Evolutionary conservation across 23 tunicate species (phyloP).

Genomic region (Diplosoma virens): DNA sequence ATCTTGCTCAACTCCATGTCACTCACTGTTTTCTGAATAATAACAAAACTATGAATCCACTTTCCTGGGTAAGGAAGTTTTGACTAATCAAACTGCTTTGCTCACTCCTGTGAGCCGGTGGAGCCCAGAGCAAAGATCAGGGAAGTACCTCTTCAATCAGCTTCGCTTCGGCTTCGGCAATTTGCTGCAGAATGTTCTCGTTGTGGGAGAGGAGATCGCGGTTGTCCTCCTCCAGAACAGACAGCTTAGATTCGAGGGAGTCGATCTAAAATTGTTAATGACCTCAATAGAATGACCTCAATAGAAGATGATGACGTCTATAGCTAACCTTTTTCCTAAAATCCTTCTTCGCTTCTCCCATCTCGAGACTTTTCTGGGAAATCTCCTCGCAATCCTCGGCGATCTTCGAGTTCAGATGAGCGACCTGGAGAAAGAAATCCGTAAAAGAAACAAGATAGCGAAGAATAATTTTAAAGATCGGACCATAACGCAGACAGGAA

Average conservation of each 20-base stretch:
- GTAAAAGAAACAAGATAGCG: too few species aligned
- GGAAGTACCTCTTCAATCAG: conserved; percentile 73
- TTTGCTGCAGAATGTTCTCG: conserved; percentile 59
- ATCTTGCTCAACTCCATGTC: conserved; percentile 2
- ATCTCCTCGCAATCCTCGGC: conserved; percentile 76
- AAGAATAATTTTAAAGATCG: not conserved
- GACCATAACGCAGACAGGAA: not conserved
- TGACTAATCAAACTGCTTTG: too few species aligned
- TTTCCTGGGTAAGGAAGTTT: not conserved
- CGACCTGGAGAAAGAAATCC: conserved; percentile 24
- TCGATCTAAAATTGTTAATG: conserved; percentile 46
- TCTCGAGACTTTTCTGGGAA: conserved; percentile 14
- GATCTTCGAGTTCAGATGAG: conserved; percentile 74
- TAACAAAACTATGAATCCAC: not conserved
- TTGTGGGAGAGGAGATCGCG: conserved; percentile 41
- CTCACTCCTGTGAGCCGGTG: not conserved
- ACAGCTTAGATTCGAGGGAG: conserved; percentile 1
- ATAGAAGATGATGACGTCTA: not conserved
- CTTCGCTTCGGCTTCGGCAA: conserved; percentile 72
- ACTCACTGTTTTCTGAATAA: conserved; percentile 32
- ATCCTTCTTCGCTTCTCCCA: conserved; percentile 7
- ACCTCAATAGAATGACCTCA: too few species aligned
- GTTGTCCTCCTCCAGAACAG: conserved; percentile 15
- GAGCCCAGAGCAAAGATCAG: too few species aligned
- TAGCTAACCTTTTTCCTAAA: conserved; percentile 31